Conservation (phyloP, 1,140 invertebrate genomes). For the Anadara kagoshimensis region DNA sequence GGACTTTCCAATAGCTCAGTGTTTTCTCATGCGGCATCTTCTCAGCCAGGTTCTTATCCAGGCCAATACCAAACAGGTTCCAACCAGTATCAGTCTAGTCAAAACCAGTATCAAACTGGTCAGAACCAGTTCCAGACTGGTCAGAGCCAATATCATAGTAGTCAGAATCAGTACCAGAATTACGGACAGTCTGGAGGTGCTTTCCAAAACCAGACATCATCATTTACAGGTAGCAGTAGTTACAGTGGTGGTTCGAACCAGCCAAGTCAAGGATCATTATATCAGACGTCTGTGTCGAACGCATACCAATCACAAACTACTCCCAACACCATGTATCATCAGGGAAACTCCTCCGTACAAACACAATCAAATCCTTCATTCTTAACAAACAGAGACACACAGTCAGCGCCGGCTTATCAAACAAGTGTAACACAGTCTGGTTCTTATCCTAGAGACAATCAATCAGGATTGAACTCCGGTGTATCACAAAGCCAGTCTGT, state of each 20-base stretch:
- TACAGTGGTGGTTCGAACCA: conserved; percentile 6
- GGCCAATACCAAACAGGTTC: conserved; percentile 50
- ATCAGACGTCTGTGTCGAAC: neutral
- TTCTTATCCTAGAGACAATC: conserved; percentile 1
- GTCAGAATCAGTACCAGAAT: conserved; percentile 52
- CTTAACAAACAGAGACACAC: conserved; percentile 10
- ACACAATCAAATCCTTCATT: conserved; percentile 10
- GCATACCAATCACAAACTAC: conserved; percentile 2
- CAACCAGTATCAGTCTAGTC: conserved; percentile 55
- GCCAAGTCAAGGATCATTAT: neutral
- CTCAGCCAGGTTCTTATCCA: conserved; percentile 48
- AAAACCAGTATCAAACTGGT: conserved; percentile 57
- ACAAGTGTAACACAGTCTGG: conserved; percentile 20
- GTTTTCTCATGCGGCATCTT: conserved; percentile 40
- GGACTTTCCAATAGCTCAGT: conserved; percentile 34
- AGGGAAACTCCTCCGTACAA: conserved; percentile 37
- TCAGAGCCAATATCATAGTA: conserved; percentile 41
- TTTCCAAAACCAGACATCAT: conserved; percentile 45
- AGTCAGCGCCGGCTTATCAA: conserved; percentile 14
- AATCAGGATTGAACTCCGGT: too few species aligned
- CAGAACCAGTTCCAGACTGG: conserved; percentile 52
- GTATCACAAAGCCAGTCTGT: conserved; percentile 22
- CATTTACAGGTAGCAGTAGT: conserved; percentile 12
- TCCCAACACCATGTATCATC: conserved; percentile 49
- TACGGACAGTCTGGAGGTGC: conserved; percentile 53